A percentile compares a stretch with the other conserved stretches of the same genome.
These are phyloP conservation scores for Scaptomyza graminum DNA, from an alignment of 1,140 invertebrate genomes.

Conservation along the genomic window DNA sequence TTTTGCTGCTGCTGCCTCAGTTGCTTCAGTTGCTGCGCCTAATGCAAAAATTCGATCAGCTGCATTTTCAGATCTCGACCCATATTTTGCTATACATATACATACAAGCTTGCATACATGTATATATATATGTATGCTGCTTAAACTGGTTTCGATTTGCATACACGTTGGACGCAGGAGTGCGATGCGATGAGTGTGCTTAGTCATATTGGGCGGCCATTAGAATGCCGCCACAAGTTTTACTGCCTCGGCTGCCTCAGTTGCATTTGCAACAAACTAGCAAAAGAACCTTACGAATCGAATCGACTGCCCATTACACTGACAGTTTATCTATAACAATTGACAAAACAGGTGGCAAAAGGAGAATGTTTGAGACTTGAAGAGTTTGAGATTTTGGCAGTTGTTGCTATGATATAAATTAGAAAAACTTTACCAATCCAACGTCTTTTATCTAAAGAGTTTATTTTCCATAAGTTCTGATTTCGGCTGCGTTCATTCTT, in stretches of 20 bases:
- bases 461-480: too few species aligned
- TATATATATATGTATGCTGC: slow-evolving; percentile 16
- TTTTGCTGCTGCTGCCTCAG: slow-evolving; percentile 44
- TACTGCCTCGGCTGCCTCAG: neutral
- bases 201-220: slow-evolving; percentile 84
- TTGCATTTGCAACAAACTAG: slow-evolving; percentile 14
- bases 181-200: slow-evolving; percentile 83
- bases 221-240: slow-evolving; percentile 66
- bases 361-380: too few species aligned
- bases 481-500: too few species aligned
- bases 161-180: slow-evolving; percentile 80
- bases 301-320: neutral
- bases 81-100: slow-evolving; percentile 77
- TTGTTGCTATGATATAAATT: too few species aligned
- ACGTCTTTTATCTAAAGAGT: too few species aligned
- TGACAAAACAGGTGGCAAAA: too few species aligned
- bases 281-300: neutral
- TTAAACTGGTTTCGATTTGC: slow-evolving; percentile 83
- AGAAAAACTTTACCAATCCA: too few species aligned
- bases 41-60: slow-evolving; percentile 84
- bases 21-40: slow-evolving; percentile 72
- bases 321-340: neutral
- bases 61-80: slow-evolving; percentile 83
- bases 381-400: too few species aligned
- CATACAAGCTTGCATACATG: neutral